phyloP scores from a whole-genome alignment of 2,888 invertebrate species.

The Trissolcus brochymenae region DNA sequence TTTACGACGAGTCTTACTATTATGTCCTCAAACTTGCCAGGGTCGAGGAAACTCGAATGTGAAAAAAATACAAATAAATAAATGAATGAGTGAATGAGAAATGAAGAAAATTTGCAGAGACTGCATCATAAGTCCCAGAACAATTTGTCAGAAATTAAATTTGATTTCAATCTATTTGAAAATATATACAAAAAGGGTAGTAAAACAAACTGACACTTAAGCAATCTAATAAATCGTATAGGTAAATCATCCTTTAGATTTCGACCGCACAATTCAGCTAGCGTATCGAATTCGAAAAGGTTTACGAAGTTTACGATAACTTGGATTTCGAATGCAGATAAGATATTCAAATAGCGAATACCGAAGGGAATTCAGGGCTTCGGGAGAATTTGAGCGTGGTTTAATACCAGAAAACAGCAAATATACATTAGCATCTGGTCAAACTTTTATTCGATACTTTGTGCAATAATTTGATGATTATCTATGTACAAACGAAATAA shows the following conservation, averaged over 20 bases:
- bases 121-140: too few species aligned
- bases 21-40: neutral
- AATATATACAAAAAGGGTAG: neutral
- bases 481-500: neutral
- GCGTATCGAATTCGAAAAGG: conserved; percentile 55
- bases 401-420: conserved; percentile 54
- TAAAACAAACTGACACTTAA: conserved; percentile 44
- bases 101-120: too few species aligned
- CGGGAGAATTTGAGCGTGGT: conserved; percentile 54
- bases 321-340: conserved; percentile 57
- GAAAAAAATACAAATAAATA: too few species aligned
- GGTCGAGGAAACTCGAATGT: neutral
- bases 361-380: conserved; percentile 56
- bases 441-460: conserved; percentile 51
- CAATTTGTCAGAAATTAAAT: too few species aligned
- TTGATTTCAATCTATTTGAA: too few species aligned
- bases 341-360: conserved; percentile 59
- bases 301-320: conserved; percentile 59
- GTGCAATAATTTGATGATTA: conserved; percentile 36
- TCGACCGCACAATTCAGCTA: conserved; percentile 51
- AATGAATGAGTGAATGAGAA: too few species aligned
- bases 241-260: conserved; percentile 48
- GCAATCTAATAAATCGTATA: conserved; percentile 52
- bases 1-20: too few species aligned
- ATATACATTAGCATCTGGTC: conserved; percentile 50